Base-by-base conservation (phyloP, 1,140 invertebrate species). In the Macrostomum lignano region DNA sequence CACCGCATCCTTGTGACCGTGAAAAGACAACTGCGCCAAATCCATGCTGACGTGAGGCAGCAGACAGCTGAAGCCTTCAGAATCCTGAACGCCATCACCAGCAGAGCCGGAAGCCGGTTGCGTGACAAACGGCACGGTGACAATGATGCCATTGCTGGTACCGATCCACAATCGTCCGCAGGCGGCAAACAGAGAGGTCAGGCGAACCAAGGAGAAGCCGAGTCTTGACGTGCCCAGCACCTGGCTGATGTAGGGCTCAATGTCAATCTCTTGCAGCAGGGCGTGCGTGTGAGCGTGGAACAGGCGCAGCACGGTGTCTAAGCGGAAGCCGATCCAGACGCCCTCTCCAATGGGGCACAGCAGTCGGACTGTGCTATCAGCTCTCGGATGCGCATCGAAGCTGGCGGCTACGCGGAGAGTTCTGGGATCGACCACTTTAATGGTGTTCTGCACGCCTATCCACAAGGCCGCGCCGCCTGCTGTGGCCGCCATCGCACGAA, bases 201-300 rank as follows among this genome's bases (percentile, higher is more conserved):
- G 93, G 31, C 88, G 66, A 10, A 93, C 78, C 51, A 94, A 77
- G 0, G 82, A 88, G 51, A 96, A 91, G 22, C 86, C 86, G 20
- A 94, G 61, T 62, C 93, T 93, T 19, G 81, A 82, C 1, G 81
- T 82, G 21, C 81, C 70, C 22, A 96, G 64, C 82, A 96, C 93
- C 64, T 93, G 91, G 46, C 76, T 86, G 36, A 96, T 81, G 47
- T 91, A 94, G 0, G 88, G 88, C 51, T 96, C 86, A 40, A 98
- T 91, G 50, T 96, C 86, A 7, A 98, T 79, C 57, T 96, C 86
- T 48, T 79, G 79, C 25, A 96, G 63, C 61, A 96, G 84, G 49
- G 91, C 72, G 53, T 84, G 76, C 1, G 84, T 93, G 48, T 86
- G 73, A 21, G 86, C 79, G 55, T 91, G 79, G 57, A 88, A 96